Percentiles rank a stretch among this genome's conserved stretches.
Conservation (phyloP, 2,113 vertebrate species). For the Pluvialis apricaria region DNA sequence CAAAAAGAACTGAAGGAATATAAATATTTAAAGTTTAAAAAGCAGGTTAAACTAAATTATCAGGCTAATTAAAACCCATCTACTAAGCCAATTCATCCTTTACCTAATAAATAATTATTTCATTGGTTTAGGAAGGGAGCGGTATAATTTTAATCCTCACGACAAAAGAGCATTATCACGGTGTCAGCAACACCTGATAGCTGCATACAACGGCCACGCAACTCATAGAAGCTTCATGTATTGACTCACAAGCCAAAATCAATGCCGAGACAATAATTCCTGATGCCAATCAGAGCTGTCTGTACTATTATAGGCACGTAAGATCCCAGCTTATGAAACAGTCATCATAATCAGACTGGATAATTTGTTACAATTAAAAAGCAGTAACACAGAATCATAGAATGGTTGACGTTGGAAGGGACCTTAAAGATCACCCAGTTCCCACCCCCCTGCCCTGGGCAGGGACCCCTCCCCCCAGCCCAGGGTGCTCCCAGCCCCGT, state of each 20-base stretch:
- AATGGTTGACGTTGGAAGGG: no score
- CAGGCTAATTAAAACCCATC: not conserved
- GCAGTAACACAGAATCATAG: no score
- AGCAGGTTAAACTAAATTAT: not conserved
- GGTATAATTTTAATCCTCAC: not conserved
- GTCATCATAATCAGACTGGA: not conserved
- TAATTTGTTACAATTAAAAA: not conserved
- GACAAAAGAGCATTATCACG: not conserved
- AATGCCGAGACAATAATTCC: accelerated
- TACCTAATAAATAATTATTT: not conserved
- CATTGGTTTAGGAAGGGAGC: not conserved
- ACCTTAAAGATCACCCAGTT: no score
- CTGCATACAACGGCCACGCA: accelerated
- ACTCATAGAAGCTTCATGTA: not conserved
- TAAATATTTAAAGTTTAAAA: not conserved
- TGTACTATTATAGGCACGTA: not conserved
- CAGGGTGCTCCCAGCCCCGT: no score
- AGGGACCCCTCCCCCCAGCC: no score
- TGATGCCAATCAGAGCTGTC: not conserved
- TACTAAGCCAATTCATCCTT: not conserved
- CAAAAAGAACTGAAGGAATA: not conserved
- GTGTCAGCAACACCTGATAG: not conserved
- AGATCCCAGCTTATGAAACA: not conserved
- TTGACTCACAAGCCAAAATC: not conserved
- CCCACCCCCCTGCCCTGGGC: no score